These are phyloP conservation scores for Allolobophora icterica DNA, from an alignment of 2,888 invertebrate species.

Conservation along the genomic window DNA sequence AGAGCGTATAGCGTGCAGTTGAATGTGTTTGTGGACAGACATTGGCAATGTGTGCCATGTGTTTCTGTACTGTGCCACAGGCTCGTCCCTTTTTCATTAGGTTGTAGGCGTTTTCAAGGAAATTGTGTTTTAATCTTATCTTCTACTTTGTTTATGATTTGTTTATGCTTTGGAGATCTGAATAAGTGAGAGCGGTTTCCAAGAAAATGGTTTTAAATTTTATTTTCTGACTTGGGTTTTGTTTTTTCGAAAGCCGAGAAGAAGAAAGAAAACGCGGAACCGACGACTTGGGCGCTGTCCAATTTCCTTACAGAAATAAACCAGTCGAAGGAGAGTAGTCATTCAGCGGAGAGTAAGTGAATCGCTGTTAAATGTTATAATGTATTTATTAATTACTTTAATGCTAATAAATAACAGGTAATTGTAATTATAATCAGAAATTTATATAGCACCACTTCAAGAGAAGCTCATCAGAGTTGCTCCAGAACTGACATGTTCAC, in stretches of 20 bases:
- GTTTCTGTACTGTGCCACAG: too few relatives aligned
- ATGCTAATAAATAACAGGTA: background rate
- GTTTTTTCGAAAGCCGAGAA: constrained; percentile 19
- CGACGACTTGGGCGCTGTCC: constrained; percentile 43
- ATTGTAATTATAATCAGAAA: too few relatives aligned
- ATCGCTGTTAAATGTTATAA: background rate
- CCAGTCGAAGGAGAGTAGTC: constrained; percentile 39
- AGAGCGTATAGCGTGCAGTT: too few relatives aligned
- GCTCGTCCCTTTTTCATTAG: too few relatives aligned
- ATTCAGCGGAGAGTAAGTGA: background rate
- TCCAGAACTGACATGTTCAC: too few relatives aligned
- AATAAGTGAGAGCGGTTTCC: background rate
- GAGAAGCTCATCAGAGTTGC: too few relatives aligned
- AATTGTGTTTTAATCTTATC: too few relatives aligned
- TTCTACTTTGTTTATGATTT: background rate
- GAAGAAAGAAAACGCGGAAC: constrained; percentile 31
- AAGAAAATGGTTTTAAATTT: background rate
- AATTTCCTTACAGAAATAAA: constrained; percentile 48
- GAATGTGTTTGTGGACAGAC: too few relatives aligned
- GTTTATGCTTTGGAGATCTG: background rate
- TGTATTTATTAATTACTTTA: background rate
- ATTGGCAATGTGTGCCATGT: too few relatives aligned
- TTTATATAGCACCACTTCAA: too few relatives aligned
- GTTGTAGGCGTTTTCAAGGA: too few relatives aligned
- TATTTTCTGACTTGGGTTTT: constrained; percentile 30